Base-by-base conservation (phyloP, 2,888 invertebrate genomes). In the Sarcophaga variegata region DNA sequence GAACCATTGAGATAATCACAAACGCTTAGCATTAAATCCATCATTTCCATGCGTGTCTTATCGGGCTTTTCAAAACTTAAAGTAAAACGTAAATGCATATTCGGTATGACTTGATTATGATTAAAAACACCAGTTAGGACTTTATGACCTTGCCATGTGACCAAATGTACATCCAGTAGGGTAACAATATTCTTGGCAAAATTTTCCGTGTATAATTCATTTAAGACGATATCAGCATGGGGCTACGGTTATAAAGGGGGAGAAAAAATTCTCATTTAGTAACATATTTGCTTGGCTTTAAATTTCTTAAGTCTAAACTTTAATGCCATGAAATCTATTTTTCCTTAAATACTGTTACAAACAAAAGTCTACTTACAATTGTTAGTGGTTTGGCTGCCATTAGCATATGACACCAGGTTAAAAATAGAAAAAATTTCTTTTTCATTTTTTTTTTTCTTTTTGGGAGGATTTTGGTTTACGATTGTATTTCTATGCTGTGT, bases 11-110 rank as follows among this genome's bases (percentile, higher is more conserved):
- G 12, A 4, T 79, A 27, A 17, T 70, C 45, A 64, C 85, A 85
- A 10, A 12, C 25, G 59, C 79, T 78, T 2, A 60, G 20, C 17
- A 37, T 75, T 17, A 59, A 4, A 59, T 71, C 63, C 25, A 85
- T 2, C 59, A 79, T 17, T 4, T 78, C 59, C 4, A 79, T 66
- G 20, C 70, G 64, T 0, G 78, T 70, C 11, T 70, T 69, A 22
- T 79, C 81, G 6, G 78, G 78, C 37, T 45, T 81, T 59, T 70
- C 79, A 66, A 85, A 78, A 49, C 66, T 75, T 27, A 85, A 12
- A 0, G n/a, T 14, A 0, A 82, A 12, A 20, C 54, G 3, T 4
- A 60, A 12, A 17, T 59, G 22, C 27, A 75, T 10, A 37, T 78
- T 64, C 1, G 63, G 20, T n/a, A 82, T 62, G 2, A 37, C 6